A percentile compares a stretch with the other conserved stretches of the same genome.
phyloP scores from a whole-genome alignment of 1,140 invertebrate species.

The Polypedilum vanderplanki region DNA sequence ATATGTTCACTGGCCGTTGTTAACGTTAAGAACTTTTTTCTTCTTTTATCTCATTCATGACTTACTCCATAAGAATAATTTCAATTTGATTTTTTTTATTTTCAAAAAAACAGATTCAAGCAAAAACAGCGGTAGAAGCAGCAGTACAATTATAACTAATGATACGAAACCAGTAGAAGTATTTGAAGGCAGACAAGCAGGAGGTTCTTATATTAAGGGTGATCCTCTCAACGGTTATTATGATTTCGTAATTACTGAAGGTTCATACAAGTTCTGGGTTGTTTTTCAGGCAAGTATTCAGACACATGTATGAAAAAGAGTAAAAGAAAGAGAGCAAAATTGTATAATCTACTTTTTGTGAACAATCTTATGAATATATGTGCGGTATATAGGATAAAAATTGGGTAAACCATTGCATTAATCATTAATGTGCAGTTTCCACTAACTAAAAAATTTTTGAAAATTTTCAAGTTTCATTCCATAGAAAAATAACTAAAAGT shows the following conservation, averaged over 20 bases:
- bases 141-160: background rate
- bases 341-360: constrained; percentile 11
- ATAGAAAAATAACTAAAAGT: background rate
- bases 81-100: background rate
- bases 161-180: background rate
- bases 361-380: constrained; percentile 20
- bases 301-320: too few relatives aligned
- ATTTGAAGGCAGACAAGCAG: constrained; percentile 36
- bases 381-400: too few relatives aligned
- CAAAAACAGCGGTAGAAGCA: background rate
- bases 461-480: too few relatives aligned
- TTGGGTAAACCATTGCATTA: background rate
- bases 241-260: constrained; percentile 76
- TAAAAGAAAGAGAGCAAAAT: too few relatives aligned
- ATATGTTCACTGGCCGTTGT: background rate
- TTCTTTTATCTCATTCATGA: too few relatives aligned
- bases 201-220: constrained; percentile 44
- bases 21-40: too few relatives aligned
- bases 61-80: background rate
- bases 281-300: constrained; percentile 59
- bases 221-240: constrained; percentile 71
- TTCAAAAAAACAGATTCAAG: background rate
- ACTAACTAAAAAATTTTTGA: too few relatives aligned
- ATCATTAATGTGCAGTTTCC: too few relatives aligned
- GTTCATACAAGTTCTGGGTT: constrained; percentile 80